phyloP scores from a whole-genome alignment of 2,888 invertebrate species.

The Melanchra persicariae region DNA sequence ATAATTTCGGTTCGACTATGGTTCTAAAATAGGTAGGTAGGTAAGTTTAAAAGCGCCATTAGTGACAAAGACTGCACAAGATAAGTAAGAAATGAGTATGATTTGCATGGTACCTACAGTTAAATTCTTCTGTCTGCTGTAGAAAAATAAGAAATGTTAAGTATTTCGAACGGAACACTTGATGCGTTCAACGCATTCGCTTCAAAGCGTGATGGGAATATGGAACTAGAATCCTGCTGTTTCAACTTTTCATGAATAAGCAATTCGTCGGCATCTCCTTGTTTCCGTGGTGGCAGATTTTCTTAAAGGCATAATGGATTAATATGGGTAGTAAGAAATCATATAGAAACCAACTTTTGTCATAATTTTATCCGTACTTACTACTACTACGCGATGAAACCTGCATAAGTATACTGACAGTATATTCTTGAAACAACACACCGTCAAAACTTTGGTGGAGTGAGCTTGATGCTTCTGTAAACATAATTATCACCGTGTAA shows the following conservation, averaged over 20 bases:
- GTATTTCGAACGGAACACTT: constrained; percentile 40
- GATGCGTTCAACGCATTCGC: constrained; percentile 5
- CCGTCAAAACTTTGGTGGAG: too few relatives aligned
- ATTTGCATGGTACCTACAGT: constrained; percentile 47
- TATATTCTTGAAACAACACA: too few relatives aligned
- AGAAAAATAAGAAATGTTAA: constrained; percentile 33
- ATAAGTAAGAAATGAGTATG: constrained; percentile 54
- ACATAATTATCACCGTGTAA: too few relatives aligned
- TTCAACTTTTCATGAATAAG: background rate
- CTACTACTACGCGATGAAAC: too few relatives aligned
- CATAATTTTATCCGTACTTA: too few relatives aligned
- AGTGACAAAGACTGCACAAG: constrained; percentile 60
- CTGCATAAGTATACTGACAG: too few relatives aligned
- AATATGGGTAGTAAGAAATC: too few relatives aligned
- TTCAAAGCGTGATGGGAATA: background rate
- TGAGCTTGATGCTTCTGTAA: too few relatives aligned
- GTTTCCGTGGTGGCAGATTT: background rate
- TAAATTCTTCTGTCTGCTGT: constrained; percentile 32
- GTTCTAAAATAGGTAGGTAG: constrained; percentile 37
- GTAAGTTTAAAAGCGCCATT: constrained; percentile 50
- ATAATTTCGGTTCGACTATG: constrained; percentile 23
- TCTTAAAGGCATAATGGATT: background rate
- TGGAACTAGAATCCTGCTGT: background rate
- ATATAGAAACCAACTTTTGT: too few relatives aligned
- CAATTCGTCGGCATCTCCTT: background rate